phyloP scores from a whole-genome alignment of 1,140 invertebrate species.

The Grapholita molesta region DNA sequence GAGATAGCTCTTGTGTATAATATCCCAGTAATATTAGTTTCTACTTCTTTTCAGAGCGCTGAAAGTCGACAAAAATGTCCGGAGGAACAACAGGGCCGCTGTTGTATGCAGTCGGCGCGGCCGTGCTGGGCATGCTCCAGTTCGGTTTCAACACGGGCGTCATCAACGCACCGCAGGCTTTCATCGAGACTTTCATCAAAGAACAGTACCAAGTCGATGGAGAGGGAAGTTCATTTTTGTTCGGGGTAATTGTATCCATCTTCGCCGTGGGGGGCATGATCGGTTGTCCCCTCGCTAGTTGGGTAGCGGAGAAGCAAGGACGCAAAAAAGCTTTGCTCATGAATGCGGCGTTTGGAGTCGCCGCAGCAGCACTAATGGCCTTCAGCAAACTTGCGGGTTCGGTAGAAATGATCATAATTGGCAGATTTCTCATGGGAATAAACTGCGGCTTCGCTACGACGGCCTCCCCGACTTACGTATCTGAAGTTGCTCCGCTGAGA shows the following conservation, averaged over 20 bases:
- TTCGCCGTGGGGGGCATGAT: conserved; percentile 98
- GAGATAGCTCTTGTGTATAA: not conserved
- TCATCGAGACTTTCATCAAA: conserved; percentile 96
- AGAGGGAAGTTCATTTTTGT: conserved; percentile 80
- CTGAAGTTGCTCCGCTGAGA: conserved; percentile 93
- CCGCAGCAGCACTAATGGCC: conserved; percentile 66
- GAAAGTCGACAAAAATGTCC: conserved; percentile 41
- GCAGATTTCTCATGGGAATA: conserved; percentile 69
- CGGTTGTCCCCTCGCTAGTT: conserved; percentile 94
- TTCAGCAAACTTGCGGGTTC: conserved; percentile 66
- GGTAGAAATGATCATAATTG: conserved; percentile 71
- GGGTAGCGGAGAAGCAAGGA: conserved; percentile 82
- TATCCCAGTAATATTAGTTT: not conserved
- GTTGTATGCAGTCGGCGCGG: conserved; percentile 94
- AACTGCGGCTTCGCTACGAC: conserved; percentile 89
- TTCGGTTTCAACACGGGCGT: conserved; percentile 99
- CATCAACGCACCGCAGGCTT: conserved; percentile 96
- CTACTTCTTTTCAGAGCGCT: conserved; percentile 25
- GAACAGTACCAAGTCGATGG: conserved; percentile 86
- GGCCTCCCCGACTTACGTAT: conserved; percentile 95
- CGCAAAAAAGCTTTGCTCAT: conserved; percentile 64
- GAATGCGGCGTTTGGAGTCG: conserved; percentile 61
- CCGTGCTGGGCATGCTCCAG: conserved; percentile 98
- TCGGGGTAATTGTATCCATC: conserved; percentile 94
- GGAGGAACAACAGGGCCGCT: conserved; percentile 92